These are phyloP conservation scores for Notarius lentiginosus DNA, from an alignment of 2,113 vertebrate species.

Conservation along the genomic window DNA sequence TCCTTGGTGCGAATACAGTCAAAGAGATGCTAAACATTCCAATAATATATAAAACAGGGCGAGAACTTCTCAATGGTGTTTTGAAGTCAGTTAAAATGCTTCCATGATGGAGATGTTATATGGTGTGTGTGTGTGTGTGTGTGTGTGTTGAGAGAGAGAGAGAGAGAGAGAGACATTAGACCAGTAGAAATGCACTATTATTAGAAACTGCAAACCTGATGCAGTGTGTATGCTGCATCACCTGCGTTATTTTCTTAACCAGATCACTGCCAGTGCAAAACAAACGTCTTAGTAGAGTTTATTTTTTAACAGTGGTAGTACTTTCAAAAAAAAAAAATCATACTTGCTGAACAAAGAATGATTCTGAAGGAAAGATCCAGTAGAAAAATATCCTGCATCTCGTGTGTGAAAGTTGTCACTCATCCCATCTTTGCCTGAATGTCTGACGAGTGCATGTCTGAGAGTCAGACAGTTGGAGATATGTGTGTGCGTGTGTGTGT, in stretches of 20 bases:
- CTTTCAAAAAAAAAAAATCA: not conserved
- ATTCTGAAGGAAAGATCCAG: not conserved
- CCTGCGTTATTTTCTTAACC: constrained; percentile 35
- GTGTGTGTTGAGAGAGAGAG: not conserved
- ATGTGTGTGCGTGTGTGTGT: not conserved
- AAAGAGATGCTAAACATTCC: constrained; percentile 56
- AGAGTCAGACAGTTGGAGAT: not conserved
- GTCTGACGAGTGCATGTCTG: not conserved
- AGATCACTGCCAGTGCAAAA: constrained; percentile 52
- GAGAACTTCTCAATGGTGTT: not conserved
- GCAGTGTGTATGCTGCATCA: constrained; percentile 18
- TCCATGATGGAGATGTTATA: constrained; percentile 63
- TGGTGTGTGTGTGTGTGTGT: constrained; percentile 17
- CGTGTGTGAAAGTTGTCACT: constrained; percentile 35
- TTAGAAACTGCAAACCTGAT: constrained; percentile 21
- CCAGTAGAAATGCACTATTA: constrained; percentile 15
- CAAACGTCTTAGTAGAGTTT: constrained; percentile 29
- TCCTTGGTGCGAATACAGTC: constrained; percentile 43
- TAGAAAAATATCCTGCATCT: constrained; percentile 2
- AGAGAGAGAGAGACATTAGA: not conserved
- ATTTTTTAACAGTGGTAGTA: constrained; percentile 13
- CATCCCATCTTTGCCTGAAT: not conserved
- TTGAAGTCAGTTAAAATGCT: constrained; percentile 55
- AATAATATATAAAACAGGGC: constrained; percentile 40
- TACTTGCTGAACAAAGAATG: not conserved